Evolutionary conservation across 2,797 vertebrate genomes (phyloP).

Genomic region (Gouania willdenowi): DNA sequence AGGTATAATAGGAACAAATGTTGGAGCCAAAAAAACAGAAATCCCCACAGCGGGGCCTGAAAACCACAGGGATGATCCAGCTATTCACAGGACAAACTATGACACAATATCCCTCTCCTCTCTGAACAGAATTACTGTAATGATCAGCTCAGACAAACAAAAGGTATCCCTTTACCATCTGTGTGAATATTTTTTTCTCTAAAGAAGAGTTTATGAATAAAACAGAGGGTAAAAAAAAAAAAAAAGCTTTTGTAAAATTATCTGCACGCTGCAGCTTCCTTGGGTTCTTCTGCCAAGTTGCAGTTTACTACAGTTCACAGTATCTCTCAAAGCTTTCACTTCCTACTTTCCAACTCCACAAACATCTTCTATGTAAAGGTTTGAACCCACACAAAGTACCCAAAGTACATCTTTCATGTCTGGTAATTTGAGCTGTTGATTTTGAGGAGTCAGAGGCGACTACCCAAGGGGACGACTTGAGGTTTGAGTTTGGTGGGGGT

Average conservation of each 20-base stretch:
- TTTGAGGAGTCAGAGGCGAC: conserved; percentile 31
- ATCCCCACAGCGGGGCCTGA: conserved; percentile 14
- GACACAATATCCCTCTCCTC: neutral
- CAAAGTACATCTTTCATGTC: conserved; percentile 2
- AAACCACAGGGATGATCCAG: neutral
- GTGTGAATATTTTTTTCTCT: too few relatives aligned
- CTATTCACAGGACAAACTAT: neutral
- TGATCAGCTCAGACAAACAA: conserved; percentile 5
- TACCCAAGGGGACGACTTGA: conserved; percentile 18
- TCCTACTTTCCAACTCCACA: neutral
- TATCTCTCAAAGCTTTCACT: neutral
- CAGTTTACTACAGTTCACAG: conserved; percentile 10
- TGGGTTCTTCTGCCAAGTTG: conserved; percentile 6
- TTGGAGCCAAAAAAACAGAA: conserved; percentile 8
- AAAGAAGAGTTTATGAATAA: too few relatives aligned
- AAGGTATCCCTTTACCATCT: too few relatives aligned
- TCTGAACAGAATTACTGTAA: neutral
- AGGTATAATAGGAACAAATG: conserved; percentile 23
- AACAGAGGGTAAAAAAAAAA: conserved; percentile 12
- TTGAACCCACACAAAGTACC: neutral
- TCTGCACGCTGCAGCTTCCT: neutral
- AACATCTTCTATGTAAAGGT: neutral
- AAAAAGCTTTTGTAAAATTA: too few relatives aligned
- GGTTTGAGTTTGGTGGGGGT: conserved; percentile 17
- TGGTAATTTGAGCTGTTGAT: conserved; percentile 29